These are phyloP conservation scores for Masticophis lateralis DNA, from an alignment of 2,797 vertebrate genomes.

Conservation along the genomic window DNA sequence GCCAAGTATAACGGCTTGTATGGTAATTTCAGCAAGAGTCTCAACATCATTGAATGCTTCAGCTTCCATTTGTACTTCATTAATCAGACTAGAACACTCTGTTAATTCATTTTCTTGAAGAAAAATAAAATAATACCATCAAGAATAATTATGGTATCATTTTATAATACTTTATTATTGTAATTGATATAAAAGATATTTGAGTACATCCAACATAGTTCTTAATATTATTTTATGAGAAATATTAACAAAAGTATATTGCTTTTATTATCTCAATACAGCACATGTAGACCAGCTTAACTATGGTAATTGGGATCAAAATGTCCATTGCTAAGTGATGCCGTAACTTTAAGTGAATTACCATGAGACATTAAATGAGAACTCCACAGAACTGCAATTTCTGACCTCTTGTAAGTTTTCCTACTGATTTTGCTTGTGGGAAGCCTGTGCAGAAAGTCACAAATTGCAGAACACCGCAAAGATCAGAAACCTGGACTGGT, in stretches of 20 bases:
- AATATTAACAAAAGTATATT: background rate
- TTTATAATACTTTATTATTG: background rate
- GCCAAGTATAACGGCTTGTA: constrained; percentile 79
- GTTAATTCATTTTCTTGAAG: constrained; percentile 75
- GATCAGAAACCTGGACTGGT: background rate
- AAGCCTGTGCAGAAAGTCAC: background rate
- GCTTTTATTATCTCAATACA: background rate
- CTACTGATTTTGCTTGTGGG: background rate
- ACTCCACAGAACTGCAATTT: background rate
- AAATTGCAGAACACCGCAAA: background rate
- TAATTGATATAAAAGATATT: background rate
- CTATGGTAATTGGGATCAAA: background rate
- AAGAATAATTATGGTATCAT: background rate
- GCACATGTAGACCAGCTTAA: background rate
- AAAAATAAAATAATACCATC: constrained; percentile 8
- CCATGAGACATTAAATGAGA: background rate
- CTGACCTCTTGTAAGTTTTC: background rate
- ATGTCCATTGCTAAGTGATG: background rate
- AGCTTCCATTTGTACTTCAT: constrained; percentile 81
- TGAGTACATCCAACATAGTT: background rate
- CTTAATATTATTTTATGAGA: background rate
- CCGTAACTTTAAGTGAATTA: background rate
- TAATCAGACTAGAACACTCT: constrained; percentile 73
- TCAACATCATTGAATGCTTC: constrained; percentile 78
- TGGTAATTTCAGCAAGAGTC: constrained; percentile 80